Conservation (phyloP, 2,113 vertebrate species). For the Emberiza fucata region DNA sequence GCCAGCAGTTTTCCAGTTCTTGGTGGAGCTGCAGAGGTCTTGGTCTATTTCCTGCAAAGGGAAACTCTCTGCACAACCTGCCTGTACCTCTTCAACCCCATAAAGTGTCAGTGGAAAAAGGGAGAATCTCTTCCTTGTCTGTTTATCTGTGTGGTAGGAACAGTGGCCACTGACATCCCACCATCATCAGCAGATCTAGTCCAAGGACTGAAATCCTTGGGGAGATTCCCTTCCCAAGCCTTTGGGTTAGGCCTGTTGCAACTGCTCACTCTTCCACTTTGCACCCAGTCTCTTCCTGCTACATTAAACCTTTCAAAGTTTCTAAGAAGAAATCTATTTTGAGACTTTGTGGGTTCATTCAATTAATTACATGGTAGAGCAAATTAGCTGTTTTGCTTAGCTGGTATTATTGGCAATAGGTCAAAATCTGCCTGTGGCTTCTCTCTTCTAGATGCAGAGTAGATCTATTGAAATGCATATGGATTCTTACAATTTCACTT, state of each 20-base stretch:
- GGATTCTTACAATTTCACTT: not conserved
- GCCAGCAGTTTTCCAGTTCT: not conserved
- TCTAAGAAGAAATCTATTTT: not conserved
- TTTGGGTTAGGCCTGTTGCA: not conserved
- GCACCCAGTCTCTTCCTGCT: not conserved
- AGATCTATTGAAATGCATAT: not conserved
- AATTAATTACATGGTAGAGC: not conserved
- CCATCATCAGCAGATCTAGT: not conserved
- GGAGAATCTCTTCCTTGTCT: not conserved
- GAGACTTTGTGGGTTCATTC: not conserved
- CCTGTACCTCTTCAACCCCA: not conserved
- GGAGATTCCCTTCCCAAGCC: not conserved
- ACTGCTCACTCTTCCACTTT: not conserved
- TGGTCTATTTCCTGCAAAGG: not conserved
- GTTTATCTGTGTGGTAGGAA: not conserved
- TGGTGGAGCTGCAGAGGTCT: not conserved
- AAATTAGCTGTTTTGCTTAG: not conserved
- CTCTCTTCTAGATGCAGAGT: not conserved
- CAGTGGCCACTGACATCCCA: not conserved
- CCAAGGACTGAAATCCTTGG: not conserved
- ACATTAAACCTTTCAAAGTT: not conserved
- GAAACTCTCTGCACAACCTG: not conserved
- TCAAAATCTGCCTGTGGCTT: not conserved
- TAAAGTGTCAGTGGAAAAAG: not conserved
- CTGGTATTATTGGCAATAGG: not conserved